A percentile compares a stretch with the other conserved stretches of the same genome.
phyloP scores from a whole-genome alignment of 2,888 invertebrate genomes.

The Phorcus lineatus region DNA sequence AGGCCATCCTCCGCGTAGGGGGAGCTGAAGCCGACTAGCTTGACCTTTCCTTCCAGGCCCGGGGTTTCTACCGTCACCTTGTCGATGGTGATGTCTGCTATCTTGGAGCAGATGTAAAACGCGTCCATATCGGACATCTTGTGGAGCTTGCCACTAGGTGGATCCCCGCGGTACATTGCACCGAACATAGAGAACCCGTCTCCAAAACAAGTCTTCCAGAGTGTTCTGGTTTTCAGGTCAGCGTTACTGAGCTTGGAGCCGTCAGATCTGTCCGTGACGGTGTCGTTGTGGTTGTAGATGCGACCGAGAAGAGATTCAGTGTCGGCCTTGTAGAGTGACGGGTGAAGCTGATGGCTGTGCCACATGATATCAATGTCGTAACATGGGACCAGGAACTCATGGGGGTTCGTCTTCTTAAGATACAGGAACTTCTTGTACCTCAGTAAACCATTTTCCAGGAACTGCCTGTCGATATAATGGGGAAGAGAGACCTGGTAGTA shows the following conservation, averaged over 20 bases:
- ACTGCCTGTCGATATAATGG: constrained; percentile 76
- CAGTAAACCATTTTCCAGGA: constrained; percentile 72
- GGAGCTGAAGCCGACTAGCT: constrained; percentile 37
- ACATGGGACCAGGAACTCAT: constrained; percentile 77
- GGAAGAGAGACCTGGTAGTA: constrained; percentile 77
- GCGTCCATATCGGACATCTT: constrained; percentile 69
- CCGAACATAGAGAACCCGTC: constrained; percentile 75
- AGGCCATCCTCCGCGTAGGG: constrained; percentile 28
- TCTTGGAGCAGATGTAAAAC: constrained; percentile 67
- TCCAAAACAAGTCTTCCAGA: constrained; percentile 73
- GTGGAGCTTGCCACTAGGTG: constrained; percentile 74
- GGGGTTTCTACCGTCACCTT: constrained; percentile 20
- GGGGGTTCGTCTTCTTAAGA: constrained; percentile 74
- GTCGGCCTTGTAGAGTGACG: constrained; percentile 63
- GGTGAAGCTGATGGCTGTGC: constrained; percentile 77
- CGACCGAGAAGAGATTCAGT: constrained; percentile 53
- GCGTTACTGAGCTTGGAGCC: constrained; percentile 75
- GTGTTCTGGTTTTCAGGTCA: constrained; percentile 72
- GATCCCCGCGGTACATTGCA: constrained; percentile 77
- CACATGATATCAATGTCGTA: constrained; percentile 78
- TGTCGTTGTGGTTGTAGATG: constrained; percentile 77
- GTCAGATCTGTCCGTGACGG: constrained; percentile 75
- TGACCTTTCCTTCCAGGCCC: constrained; percentile 43
- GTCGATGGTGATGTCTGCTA: not conserved
- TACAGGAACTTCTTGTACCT: constrained; percentile 75